Evolutionary conservation across 1,140 invertebrate genomes (phyloP), one percentile per base, ranked within the genome.

Genomic region (Scaptodrosophila lebanonensis): DNA sequence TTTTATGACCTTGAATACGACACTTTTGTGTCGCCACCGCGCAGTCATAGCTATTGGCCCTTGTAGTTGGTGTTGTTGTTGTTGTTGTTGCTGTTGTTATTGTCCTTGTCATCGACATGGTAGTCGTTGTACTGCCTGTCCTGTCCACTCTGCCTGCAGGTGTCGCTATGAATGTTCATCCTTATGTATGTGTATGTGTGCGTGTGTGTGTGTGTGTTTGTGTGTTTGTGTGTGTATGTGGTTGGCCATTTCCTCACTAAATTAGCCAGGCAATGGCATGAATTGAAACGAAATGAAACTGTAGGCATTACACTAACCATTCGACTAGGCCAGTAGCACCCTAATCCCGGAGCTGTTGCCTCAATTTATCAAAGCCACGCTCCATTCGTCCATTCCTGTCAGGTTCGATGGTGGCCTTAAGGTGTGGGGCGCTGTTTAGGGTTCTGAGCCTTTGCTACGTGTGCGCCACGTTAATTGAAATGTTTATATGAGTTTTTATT

Each of bases 401-500:
- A 75, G 71, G 71, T 76, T 47, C 11, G n/a, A 47, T 36, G 40
- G 27, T 35, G 51, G 42, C 33, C 20, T 29, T 35, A 8, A 11
- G 13, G 30, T 15, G 29, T 53, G 43, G 32, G 12, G 18, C 25
- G 12, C 22, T 1, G 33, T 29, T 22, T 18, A 11, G 5, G 13
- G 11, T 20, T 2, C 22, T 20, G 27, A 6, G 42, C 15, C 20
- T 29, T 25, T 38, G 51, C 39, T 57, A 79, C 75, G 75, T 79
- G 75, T 63, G 64, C 57, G 52, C 6, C 61, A 54, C 61, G 70
- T 69, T 79, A 82, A 79, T 79, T 79, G 75, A 79, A 79, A 79
- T 79, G 75, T 82, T 79, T 79, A 79, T 79, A 75, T 79, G 75
- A 75, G 70, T 82, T 82, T 77, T 82, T 79, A 82, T 79, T 76